These are phyloP conservation scores for Elanoides forficatus DNA, from an alignment of 2,113 vertebrate species.

Conservation along the genomic window DNA sequence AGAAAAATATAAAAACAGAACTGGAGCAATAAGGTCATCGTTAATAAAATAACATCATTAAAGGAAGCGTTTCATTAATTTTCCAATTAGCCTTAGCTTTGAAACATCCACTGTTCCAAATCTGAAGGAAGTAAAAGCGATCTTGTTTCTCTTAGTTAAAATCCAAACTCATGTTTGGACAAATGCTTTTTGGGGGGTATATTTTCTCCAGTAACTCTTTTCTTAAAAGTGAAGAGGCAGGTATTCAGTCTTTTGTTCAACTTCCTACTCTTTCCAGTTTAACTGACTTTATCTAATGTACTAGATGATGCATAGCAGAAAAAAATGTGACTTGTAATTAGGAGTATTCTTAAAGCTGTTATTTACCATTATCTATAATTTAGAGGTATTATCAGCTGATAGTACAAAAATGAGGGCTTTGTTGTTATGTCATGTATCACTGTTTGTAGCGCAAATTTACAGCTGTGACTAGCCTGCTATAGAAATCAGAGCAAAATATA, in stretches of 20 bases:
- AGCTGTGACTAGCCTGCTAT: not conserved
- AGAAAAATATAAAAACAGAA: not conserved
- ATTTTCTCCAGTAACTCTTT: not conserved
- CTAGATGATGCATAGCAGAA: not conserved
- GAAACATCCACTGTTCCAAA: not conserved
- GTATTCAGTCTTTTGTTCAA: not conserved
- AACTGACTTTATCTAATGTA: not conserved
- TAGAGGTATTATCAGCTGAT: not conserved
- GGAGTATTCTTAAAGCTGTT: not conserved
- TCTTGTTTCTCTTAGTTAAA: not conserved
- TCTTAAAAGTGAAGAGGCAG: not conserved
- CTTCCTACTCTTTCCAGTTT: not conserved
- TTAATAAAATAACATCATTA: not conserved
- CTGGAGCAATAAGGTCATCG: not conserved
- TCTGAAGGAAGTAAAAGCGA: not conserved
- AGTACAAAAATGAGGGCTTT: not conserved
- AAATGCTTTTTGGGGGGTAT: fast-evolving
- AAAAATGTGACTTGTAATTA: not conserved
- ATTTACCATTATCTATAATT: not conserved
- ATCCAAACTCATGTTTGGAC: not conserved
- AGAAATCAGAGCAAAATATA: not conserved
- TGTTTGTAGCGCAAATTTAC: not conserved
- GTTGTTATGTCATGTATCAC: not conserved
- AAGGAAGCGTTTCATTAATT: not conserved
- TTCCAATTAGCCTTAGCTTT: not conserved